Evolutionary conservation across 92 coral and sea anemone species (phyloP), one percentile per base, ranked within the genome.

Genomic region (Hydrozoanthus gracilis): DNA sequence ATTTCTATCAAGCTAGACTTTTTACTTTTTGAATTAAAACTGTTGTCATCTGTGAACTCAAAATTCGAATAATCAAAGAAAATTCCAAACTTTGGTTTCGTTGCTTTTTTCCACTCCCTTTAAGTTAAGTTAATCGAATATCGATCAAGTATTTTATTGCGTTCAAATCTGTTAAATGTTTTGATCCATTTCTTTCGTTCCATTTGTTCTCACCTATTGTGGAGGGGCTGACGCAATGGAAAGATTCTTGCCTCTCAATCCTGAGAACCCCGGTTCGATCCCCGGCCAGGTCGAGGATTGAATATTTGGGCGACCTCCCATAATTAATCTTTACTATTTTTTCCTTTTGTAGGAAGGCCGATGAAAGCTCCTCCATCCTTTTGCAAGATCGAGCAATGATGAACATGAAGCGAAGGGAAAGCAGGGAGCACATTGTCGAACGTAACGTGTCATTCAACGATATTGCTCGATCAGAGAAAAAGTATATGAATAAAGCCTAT

Each of bases 401-500:
- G 86, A 71, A 84, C 44, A 77, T 92, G 86, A 71, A 82, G 39
- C 94, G 99, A 10, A 72, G 78, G 5, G 94, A 87, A 52, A 93
- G 97, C 82, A 79, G 83, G 2, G 88, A 89, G 4, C 68, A 77
- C 49, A 95, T 91, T 14, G 13, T 93, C 0, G 66, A 89, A 13
- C 92, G 95, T 11, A 94, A 91, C 20, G 88, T 87, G 17, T 90
- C 95, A 3, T 87, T 87, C 49, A 85, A 89, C 71, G 98, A 97
- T 54, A 86, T 95, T 54, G 44, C 86, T 20, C 93, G 94, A 56
- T 88, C 98, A 14, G 99, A 97, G 91, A 92, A 89, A 47, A 92
- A 93, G 14, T 92, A 89, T 72, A 86, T 97, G 44, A 95, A 93
- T 75, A 87, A 89, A 35, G 96, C 94, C 11, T 95, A 80, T 70